Base-by-base conservation (phyloP, 2,888 invertebrate genomes). In the Hipparchia sbordonii region DNA sequence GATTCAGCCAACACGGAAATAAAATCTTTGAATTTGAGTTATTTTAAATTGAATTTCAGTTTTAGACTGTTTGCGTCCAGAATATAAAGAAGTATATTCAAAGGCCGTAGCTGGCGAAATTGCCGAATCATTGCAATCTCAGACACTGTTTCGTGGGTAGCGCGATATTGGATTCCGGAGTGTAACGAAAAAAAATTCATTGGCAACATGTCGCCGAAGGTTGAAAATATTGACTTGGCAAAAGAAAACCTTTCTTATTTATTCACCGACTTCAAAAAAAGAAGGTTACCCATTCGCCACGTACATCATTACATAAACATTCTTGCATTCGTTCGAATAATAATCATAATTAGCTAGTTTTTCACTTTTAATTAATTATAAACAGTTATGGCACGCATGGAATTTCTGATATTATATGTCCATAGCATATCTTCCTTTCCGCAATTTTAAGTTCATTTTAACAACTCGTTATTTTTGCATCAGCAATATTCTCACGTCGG, bases 101-200 rank as follows among this genome's bases (percentile, higher is more conserved):
- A 82, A 84, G 77, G 79, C 74, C 80, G 81, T 82, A 81, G 82
- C 80, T 84, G 81, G 79, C 81, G 80, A 84, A 86, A 88, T 87
- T 87, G 86, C 81, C 84, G 83, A 87, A 89, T 88, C 87, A 88
- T 83, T 84, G 84, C 85, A 82, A 79, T 81, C 79, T 78, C 77
- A 78, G 78, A 75, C 77, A 70, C 73, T 75, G 75, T 79, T 78
- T 78, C 67, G 72, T 76, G 76, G 77, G 78, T 82, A 72, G 73
- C 77, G 79, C 78, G 79, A 81, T 82, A 80, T 80, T 80, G 79
- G 79, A 79, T 80, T 72, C 68, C 61, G 68, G 69, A 72, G 76
- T 62, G 39, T 9, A 62, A 10, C 48, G 61, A 23, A 62, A 65
- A 72, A 57, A 67, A 72, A 67, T 72, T 23, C 62, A 67, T 39